A percentile compares a stretch with the other conserved stretches of the same genome.
These are phyloP conservation scores for Luperina nickerlii DNA, from an alignment of 2,888 invertebrate species.

Conservation along the genomic window DNA sequence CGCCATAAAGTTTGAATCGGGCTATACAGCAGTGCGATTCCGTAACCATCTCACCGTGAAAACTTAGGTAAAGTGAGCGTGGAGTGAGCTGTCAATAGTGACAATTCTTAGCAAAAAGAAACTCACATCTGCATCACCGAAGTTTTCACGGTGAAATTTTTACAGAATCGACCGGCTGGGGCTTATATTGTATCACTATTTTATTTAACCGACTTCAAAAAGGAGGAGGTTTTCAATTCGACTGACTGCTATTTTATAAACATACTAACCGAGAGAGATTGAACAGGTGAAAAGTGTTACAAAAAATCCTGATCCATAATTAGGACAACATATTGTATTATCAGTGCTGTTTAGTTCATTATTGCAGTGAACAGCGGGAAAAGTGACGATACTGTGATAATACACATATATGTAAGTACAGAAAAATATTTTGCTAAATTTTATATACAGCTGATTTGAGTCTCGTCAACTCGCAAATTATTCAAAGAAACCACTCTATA, in stretches of 20 bases:
- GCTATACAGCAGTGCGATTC: not conserved
- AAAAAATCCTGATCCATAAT: not conserved
- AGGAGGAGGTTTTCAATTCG: no score
- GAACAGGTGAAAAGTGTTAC: constrained; percentile 9
- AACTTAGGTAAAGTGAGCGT: no score
- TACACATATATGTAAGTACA: no score
- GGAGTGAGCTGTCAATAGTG: no score
- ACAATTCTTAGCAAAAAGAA: no score
- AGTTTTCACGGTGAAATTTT: no score
- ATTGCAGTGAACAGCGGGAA: not conserved
- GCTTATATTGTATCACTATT: not conserved
- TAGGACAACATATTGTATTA: not conserved
- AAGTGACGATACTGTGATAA: not conserved
- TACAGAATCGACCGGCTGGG: not conserved
- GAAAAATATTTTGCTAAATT: not conserved
- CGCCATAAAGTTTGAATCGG: not conserved
- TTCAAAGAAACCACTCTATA: not conserved
- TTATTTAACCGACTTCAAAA: no score
- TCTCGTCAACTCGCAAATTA: not conserved
- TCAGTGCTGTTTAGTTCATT: constrained; percentile 6
- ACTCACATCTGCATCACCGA: no score
- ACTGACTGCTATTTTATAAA: not conserved
- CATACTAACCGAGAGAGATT: not conserved
- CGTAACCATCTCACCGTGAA: no score
- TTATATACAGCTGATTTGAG: not conserved